Percentiles rank a stretch among this genome's conserved stretches.
Evolutionary conservation across 2,888 invertebrate species (phyloP).

Genomic region (Pachliopta kotzebuea): DNA sequence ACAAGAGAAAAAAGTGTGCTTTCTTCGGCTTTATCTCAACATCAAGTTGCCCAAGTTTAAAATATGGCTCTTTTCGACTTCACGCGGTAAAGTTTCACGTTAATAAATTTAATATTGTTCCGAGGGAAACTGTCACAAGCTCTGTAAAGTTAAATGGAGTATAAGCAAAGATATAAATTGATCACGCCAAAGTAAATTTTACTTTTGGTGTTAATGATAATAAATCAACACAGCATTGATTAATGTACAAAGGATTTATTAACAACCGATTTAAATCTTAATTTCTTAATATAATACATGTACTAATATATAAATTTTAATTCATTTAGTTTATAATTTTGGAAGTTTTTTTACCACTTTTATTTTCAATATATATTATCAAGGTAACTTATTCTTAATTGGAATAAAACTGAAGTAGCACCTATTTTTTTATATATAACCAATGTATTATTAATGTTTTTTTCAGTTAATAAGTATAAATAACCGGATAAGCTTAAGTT

Average conservation of each 20-base stretch:
- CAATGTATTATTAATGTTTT: too few species aligned
- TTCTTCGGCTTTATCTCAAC: constrained; percentile 24
- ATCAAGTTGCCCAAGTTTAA: constrained; percentile 22
- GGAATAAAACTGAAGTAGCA: too few species aligned
- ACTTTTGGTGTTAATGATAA: constrained; percentile 19
- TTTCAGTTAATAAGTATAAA: too few species aligned
- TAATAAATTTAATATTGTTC: constrained; percentile 28
- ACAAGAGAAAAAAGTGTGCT: constrained; percentile 8
- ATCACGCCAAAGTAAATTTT: constrained; percentile 18
- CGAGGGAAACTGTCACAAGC: constrained; percentile 26
- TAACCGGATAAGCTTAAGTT: too few species aligned
- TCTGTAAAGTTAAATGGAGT: constrained; percentile 28
- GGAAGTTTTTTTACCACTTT: too few species aligned
- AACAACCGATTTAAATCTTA: not conserved
- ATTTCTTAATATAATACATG: not conserved
- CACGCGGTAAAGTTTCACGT: constrained; percentile 25
- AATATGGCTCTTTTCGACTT: constrained; percentile 26
- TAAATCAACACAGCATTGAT: constrained; percentile 16
- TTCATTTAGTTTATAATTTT: not conserved
- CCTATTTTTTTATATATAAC: too few species aligned
- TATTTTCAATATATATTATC: too few species aligned
- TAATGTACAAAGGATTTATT: constrained; percentile 8
- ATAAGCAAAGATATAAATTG: constrained; percentile 27
- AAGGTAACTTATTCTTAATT: too few species aligned
- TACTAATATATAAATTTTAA: not conserved